phyloP scores from a whole-genome alignment of 1,140 invertebrate species.

The Drosophila chauvacae region DNA sequence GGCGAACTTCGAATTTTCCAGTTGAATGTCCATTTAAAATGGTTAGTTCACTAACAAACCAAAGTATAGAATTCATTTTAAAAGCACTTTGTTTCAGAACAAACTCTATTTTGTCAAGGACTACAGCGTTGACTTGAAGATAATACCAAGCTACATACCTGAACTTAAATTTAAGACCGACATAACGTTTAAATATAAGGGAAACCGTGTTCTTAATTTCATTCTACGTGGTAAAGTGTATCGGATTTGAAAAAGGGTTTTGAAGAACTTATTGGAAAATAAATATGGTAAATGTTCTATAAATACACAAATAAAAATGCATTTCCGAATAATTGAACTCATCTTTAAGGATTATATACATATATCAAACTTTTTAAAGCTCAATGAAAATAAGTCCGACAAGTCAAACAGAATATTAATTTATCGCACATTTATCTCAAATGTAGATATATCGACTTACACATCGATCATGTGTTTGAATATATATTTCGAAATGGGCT shows the following conservation, averaged over 20 bases:
- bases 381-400: background rate
- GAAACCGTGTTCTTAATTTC: background rate
- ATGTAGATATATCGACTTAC: too few species aligned
- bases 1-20: conserved; percentile 28
- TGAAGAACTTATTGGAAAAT: background rate
- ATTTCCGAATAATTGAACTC: too few species aligned
- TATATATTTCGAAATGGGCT: too few species aligned
- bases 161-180: conserved; percentile 15
- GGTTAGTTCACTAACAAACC: background rate
- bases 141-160: conserved; percentile 27
- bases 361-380: background rate
- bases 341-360: too few species aligned
- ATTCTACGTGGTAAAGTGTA: background rate
- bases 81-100: background rate
- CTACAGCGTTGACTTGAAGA: conserved; percentile 19
- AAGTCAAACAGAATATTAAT: background rate
- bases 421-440: background rate
- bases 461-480: too few species aligned
- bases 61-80: too few species aligned
- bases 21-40: conserved; percentile 39
- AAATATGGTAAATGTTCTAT: background rate
- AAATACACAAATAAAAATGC: too few species aligned
- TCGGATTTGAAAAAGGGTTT: background rate
- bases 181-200: background rate
- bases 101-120: conserved; percentile 23